These are phyloP conservation scores for Ips typographus DNA, from an alignment of 1,140 invertebrate genomes.

Conservation along the genomic window DNA sequence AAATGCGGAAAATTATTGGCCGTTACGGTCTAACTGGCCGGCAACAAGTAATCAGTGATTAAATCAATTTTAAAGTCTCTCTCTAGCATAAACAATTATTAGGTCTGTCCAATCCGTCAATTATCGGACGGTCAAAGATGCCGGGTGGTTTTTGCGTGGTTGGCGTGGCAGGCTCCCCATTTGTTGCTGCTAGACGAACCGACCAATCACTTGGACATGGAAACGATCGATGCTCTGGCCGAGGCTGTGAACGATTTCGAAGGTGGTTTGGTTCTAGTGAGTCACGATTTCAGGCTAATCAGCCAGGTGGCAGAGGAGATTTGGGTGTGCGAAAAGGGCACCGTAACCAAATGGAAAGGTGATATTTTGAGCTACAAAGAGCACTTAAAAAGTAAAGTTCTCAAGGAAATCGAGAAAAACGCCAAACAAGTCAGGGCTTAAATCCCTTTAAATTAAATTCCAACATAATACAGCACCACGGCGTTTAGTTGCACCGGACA, in stretches of 20 bases:
- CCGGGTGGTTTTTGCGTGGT: conserved; percentile 97
- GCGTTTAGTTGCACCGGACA: too few relatives aligned
- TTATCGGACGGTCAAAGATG: conserved; percentile 98
- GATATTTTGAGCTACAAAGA: conserved; percentile 96
- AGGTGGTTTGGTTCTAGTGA: conserved; percentile 96
- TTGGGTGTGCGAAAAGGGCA: conserved; percentile 97
- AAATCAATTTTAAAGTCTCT: neutral
- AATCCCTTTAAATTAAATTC: too few relatives aligned
- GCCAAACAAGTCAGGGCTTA: conserved; percentile 4
- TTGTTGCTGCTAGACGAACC: conserved; percentile 95
- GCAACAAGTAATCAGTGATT: conserved; percentile 75
- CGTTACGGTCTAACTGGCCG: conserved; percentile 92
- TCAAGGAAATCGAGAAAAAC: conserved; percentile 61
- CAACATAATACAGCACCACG: too few relatives aligned
- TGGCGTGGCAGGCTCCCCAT: conserved; percentile 94
- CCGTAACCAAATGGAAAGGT: conserved; percentile 95
- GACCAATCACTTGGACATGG: conserved; percentile 99
- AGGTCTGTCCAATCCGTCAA: conserved; percentile 96
- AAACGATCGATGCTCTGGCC: conserved; percentile 97
- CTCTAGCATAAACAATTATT: conserved; percentile 2
- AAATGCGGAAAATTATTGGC: conserved; percentile 99
- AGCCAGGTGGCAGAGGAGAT: conserved; percentile 98
- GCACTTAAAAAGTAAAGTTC: conserved; percentile 82
- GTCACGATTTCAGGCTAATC: conserved; percentile 97
- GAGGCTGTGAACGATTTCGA: conserved; percentile 98